A percentile compares a stretch with the other conserved stretches of the same genome.
These are phyloP conservation scores for Cochlearius cochlearius DNA, from an alignment of 2,113 vertebrate species.

Conservation along the genomic window DNA sequence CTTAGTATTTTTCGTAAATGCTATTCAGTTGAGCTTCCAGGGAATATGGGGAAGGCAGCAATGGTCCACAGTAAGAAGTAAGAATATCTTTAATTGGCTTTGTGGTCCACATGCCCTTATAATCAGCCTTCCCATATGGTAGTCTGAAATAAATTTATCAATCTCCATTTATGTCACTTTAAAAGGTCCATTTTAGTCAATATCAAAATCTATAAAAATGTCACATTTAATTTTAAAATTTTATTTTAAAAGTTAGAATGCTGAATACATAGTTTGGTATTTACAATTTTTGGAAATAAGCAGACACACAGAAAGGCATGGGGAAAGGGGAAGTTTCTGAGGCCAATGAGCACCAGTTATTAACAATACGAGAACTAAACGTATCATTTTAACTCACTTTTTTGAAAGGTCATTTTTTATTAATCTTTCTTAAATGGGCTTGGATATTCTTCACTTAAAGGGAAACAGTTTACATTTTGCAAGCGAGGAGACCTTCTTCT, in stretches of 20 bases:
- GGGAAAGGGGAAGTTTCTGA: background rate
- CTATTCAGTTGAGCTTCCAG: background rate
- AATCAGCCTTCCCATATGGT: conserved; percentile 62
- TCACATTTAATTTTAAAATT: conserved; percentile 49
- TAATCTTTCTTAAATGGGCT: conserved; percentile 6
- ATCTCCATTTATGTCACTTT: conserved; percentile 53
- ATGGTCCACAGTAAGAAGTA: conserved; percentile 38
- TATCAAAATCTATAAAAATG: conserved; percentile 26
- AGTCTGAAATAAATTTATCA: conserved; percentile 59
- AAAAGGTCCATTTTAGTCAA: conserved; percentile 46
- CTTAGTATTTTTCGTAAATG: conserved; percentile 38
- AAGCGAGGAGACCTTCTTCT: background rate
- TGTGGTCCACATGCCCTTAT: conserved; percentile 58
- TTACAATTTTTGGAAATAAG: conserved; percentile 10
- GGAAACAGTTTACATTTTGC: background rate
- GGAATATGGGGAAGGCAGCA: background rate
- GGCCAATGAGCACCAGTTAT: background rate
- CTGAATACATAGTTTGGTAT: conserved; percentile 21
- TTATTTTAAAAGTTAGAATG: conserved; percentile 8
- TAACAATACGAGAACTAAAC: conserved; percentile 27
- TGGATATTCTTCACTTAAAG: conserved; percentile 12
- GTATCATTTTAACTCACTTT: background rate
- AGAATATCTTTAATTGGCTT: conserved; percentile 63
- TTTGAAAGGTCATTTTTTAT: conserved; percentile 23
- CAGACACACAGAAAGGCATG: background rate